Conservation (phyloP, 2,888 invertebrate genomes). For the Margaritifera margaritifera region DNA sequence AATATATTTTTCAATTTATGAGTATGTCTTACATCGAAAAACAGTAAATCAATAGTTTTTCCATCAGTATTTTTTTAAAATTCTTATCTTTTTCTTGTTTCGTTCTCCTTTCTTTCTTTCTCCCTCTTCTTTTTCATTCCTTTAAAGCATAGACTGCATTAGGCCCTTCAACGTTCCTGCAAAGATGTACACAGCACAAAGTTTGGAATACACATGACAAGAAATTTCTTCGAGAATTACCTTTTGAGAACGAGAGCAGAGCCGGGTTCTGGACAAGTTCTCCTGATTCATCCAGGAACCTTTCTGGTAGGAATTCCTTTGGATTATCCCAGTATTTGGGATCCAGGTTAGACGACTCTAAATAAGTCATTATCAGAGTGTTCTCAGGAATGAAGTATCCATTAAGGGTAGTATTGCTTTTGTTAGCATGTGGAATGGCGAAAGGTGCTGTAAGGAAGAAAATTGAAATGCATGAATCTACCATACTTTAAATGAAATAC, state of each 20-base stretch:
- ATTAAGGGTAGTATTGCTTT: constrained; percentile 19
- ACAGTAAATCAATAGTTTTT: no score
- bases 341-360: constrained; percentile 47
- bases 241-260: constrained; percentile 23
- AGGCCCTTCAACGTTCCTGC: no score
- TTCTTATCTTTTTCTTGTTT: no score
- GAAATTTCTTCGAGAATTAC: constrained; percentile 2
- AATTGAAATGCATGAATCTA: not conserved
- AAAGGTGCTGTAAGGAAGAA: constrained; percentile 26
- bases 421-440: constrained; percentile 41
- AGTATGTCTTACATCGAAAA: no score
- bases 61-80: no score
- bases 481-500: not conserved
- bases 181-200: no score
- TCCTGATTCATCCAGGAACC: constrained; percentile 41
- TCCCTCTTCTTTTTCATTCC: no score
- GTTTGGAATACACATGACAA: no score
- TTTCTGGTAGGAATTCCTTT: constrained; percentile 52
- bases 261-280: constrained; percentile 25
- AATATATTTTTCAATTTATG: no score
- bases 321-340: constrained; percentile 49
- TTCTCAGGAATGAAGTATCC: constrained; percentile 40
- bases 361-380: constrained; percentile 47
- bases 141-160: no score
- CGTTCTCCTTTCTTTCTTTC: no score